A percentile compares a stretch with the other conserved stretches of the same genome.
Conservation (phyloP, 2,797 vertebrate species). For the Ctenosaura bakeri region DNA sequence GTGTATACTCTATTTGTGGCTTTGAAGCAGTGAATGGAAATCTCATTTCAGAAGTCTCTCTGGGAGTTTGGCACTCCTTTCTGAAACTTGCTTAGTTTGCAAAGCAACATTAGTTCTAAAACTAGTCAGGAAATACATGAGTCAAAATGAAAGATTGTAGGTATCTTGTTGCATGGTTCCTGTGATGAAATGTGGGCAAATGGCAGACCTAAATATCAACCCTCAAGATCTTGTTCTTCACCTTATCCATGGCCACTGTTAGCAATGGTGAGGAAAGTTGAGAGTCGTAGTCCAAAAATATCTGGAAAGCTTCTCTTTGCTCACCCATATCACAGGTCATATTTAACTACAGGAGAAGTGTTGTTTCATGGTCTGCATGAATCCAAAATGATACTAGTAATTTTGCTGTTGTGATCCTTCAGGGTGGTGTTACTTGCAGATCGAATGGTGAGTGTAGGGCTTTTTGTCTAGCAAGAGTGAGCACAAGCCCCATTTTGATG, state of each 20-base stretch:
- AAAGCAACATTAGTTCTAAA: neutral
- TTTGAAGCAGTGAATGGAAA: conserved; percentile 8
- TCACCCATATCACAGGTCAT: neutral
- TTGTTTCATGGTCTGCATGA: neutral
- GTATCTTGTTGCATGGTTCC: neutral
- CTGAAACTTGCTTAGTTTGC: conserved; percentile 5
- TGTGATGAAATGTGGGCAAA: neutral
- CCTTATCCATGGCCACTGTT: too few species aligned
- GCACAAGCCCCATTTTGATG: too few species aligned
- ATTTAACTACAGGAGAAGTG: neutral
- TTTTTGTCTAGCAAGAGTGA: neutral
- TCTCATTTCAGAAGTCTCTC: conserved; percentile 15
- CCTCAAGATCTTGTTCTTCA: too few species aligned
- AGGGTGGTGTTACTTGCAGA: neutral
- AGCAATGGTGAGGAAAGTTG: too few species aligned
- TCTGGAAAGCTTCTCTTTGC: neutral
- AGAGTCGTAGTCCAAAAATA: neutral
- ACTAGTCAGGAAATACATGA: conserved; percentile 16
- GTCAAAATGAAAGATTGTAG: conserved; percentile 10
- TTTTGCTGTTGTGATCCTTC: neutral
- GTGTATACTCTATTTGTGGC: neutral
- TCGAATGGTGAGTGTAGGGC: neutral
- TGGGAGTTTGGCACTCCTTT: neutral
- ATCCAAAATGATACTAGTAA: neutral
- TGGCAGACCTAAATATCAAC: too few species aligned